These are phyloP conservation scores for Rhinoraja longicauda DNA, from an alignment of 2,797 vertebrate species.

Conservation along the genomic window DNA sequence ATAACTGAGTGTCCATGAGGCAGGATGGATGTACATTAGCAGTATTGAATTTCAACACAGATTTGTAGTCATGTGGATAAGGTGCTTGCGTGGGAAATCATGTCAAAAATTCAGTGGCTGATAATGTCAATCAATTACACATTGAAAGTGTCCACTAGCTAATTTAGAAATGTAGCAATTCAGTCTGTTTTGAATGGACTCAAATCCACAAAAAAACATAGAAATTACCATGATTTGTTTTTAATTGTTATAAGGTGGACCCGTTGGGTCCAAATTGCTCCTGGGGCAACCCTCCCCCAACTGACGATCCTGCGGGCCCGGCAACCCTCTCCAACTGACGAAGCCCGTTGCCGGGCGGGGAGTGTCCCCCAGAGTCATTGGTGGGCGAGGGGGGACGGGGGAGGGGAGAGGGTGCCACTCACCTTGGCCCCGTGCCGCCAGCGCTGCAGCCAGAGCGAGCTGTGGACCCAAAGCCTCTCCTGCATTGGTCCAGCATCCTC, in stretches of 20 bases:
- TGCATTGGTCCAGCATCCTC: too few species aligned
- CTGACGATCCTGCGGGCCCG: too few species aligned
- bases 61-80: neutral
- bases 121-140: neutral
- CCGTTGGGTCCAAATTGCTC: too few species aligned
- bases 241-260: slow-evolving; percentile 1
- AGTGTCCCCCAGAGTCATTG: too few species aligned
- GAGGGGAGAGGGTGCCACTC: too few species aligned
- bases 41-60: neutral
- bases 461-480: too few species aligned
- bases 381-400: too few species aligned
- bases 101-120: neutral
- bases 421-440: too few species aligned
- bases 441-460: too few species aligned
- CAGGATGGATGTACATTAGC: neutral
- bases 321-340: too few species aligned
- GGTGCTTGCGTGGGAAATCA: neutral
- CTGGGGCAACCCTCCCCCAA: too few species aligned
- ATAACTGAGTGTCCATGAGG: neutral
- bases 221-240: neutral
- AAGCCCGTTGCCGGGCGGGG: too few species aligned
- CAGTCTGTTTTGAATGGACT: neutral
- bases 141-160: neutral
- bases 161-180: neutral
- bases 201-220: neutral